Evolutionary conservation across 1,140 invertebrate species (phyloP), one percentile per base, ranked within the genome.

Genomic region (Homarus americanus): DNA sequence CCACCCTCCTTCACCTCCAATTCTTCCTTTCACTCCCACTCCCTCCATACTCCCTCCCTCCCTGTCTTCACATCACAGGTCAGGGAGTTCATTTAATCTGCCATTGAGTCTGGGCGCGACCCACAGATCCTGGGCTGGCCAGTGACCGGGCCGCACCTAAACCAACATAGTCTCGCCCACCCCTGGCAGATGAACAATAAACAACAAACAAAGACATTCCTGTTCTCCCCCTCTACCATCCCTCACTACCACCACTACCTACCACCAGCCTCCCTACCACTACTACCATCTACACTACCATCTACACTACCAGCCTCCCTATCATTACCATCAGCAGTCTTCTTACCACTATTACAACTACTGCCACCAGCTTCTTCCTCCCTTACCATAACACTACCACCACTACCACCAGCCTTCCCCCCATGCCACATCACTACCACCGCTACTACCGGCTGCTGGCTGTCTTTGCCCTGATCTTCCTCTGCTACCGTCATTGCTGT

Each of bases 141-240:
- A 82, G n/a, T 82, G 79, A 82, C 79, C 53, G 79, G 49, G 49
- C 79, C 41, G 32, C 79, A 58, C 79, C 79, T 82, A 82, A 82
- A 58, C 63, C 79, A 82, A 82, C 79, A 82, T 34, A 38, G 32
- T 12, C 79, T 32, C 63, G 28, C 28, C 76, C 73, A 40, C 86
- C 86, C 58, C 86, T 66, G 86, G 34, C 86, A 87, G 86, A 87
- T 87, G 86, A 87, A 87, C 86, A 87, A 87, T 87, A 87, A 87
- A 87, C 69, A 87, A 87, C 86, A 87, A 87, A 87, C 86, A 87
- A 87, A 87, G 86, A 87, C 86, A 87, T 87, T 87, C 86, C 86
- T 87, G 76, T 87, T 87, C 58, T 58, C 36, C 63, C 82, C 34
- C n/a, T 28, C 66, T 2, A 9, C 73, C 36, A 5, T 32, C 4